Evolutionary conservation across 2,888 invertebrate species (phyloP).

Genomic region (Napeogenes inachia): DNA sequence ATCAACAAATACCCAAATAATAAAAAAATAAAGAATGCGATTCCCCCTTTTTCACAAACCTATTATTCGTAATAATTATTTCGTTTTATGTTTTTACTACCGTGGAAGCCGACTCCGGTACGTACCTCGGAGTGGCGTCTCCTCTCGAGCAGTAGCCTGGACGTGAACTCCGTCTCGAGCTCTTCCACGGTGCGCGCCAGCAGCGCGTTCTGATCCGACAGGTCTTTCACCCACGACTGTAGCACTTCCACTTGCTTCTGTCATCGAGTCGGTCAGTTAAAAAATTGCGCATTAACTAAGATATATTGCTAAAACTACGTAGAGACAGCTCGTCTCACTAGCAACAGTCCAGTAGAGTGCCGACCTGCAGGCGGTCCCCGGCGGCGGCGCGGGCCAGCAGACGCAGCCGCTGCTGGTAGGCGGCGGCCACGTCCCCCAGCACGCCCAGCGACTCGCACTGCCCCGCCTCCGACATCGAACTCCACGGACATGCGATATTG

Average conservation of each 20-base stretch:
- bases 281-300: not conserved
- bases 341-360: not conserved
- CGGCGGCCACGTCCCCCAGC: constrained; percentile 77
- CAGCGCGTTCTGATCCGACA: constrained; percentile 82
- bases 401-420: constrained; percentile 79
- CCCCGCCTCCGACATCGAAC: constrained; percentile 42
- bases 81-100: no score
- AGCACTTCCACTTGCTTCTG: constrained; percentile 82
- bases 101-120: not conserved
- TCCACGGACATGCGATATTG: not conserved
- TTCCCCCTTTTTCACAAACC: no score
- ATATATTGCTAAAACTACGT: no score
- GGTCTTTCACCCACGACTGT: constrained; percentile 81
- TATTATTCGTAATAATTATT: no score
- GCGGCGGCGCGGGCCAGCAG: constrained; percentile 71
- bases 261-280: not conserved
- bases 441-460: constrained; percentile 63
- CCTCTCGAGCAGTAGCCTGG: constrained; percentile 70
- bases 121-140: constrained; percentile 56
- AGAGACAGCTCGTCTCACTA: no score
- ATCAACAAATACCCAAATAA: no score
- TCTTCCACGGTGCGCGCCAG: constrained; percentile 82
- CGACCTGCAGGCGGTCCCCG: constrained; percentile 47
- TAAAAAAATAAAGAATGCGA: no score
- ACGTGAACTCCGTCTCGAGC: constrained; percentile 80